phyloP scores from a whole-genome alignment of 1,140 invertebrate species.

The Acyrthosiphon pisum region DNA sequence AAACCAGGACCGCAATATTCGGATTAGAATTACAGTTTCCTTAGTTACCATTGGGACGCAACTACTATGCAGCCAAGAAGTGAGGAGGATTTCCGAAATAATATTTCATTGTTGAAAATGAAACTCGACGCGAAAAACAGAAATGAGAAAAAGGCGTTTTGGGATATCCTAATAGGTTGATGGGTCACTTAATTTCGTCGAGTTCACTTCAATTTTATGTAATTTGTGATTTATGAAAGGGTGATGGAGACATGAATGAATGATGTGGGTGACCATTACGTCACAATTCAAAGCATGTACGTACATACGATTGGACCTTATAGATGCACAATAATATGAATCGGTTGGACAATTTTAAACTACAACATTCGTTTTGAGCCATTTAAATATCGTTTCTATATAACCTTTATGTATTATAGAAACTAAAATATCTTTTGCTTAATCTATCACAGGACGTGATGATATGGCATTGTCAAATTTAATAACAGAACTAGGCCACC shows the following conservation, averaged over 20 bases:
- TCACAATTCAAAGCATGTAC: neutral
- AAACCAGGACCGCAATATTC: neutral
- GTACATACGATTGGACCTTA: neutral
- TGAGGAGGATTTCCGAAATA: neutral
- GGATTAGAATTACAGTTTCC: neutral
- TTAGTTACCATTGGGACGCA: neutral
- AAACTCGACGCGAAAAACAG: neutral
- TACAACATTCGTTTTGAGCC: too few relatives aligned
- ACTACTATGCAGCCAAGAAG: neutral
- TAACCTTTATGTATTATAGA: too few relatives aligned
- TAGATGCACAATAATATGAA: neutral
- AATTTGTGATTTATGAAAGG: neutral
- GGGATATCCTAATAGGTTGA: neutral
- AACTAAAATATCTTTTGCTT: too few relatives aligned
- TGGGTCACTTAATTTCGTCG: neutral
- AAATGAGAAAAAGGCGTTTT: neutral
- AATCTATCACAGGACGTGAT: neutral
- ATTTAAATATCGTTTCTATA: too few relatives aligned
- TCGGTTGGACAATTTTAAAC: too few relatives aligned
- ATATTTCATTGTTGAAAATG: slow-evolving; percentile 8
- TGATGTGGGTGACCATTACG: neutral
- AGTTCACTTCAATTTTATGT: neutral
- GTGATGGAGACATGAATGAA: neutral
- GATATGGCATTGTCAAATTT: neutral
- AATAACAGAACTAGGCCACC: neutral